Conservation (phyloP, 2,888 invertebrate species). For the Heliconius erato region DNA sequence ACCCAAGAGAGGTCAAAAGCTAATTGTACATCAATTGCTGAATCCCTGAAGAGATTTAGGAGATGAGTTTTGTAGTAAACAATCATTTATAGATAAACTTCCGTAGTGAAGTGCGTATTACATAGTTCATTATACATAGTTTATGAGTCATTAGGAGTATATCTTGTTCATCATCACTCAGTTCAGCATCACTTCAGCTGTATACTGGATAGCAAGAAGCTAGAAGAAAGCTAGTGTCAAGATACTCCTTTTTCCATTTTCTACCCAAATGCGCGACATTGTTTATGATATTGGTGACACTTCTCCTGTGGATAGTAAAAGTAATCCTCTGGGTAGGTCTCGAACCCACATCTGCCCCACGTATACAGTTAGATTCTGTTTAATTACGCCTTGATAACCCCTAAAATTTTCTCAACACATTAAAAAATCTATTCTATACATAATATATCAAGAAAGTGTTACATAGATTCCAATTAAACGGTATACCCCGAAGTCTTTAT, state of each 20-base stretch:
- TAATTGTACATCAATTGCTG: conserved; percentile 34
- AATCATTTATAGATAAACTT: conserved; percentile 31
- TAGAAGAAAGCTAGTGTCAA: too few species aligned
- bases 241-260: background rate
- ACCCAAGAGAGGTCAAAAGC: conserved; percentile 29
- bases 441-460: background rate
- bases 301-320: too few species aligned
- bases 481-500: conserved; percentile 7
- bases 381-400: too few species aligned
- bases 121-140: background rate
- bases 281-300: too few species aligned
- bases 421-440: background rate
- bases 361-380: background rate
- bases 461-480: conserved; percentile 6
- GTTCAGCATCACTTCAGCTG: background rate
- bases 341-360: background rate
- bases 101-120: background rate
- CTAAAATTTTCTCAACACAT: background rate
- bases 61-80: conserved; percentile 28
- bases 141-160: background rate
- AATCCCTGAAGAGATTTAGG: conserved; percentile 29
- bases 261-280: background rate
- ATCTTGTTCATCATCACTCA: too few species aligned
- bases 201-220: too few species aligned
- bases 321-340: background rate